Conservation (phyloP, 1,140 invertebrate genomes). For the Calliopsis andreniformis region DNA sequence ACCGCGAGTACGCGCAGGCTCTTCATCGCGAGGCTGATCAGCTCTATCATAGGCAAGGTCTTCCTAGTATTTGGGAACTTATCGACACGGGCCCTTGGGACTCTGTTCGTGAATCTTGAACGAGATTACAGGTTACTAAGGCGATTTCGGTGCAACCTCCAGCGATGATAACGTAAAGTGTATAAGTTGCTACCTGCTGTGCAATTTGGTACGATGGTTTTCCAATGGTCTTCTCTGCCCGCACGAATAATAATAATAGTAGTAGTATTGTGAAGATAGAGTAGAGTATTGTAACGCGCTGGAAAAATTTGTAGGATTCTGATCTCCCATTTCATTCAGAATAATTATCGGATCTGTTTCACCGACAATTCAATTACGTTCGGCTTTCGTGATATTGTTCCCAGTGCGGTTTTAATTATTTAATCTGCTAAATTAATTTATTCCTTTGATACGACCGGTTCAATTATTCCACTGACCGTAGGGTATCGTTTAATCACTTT, state of each 20-base stretch:
- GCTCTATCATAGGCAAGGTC: conserved; percentile 60
- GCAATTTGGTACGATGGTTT: too few species aligned
- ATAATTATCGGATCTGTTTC: conserved; percentile 16
- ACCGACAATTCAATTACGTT: neutral
- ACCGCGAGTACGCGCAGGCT: conserved; percentile 60
- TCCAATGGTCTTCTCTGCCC: too few species aligned
- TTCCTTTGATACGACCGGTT: neutral
- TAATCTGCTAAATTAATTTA: conserved; percentile 25
- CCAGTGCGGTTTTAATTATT: conserved; percentile 14
- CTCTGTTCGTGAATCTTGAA: neutral
- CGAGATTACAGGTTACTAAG: neutral
- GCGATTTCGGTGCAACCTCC: too few species aligned
- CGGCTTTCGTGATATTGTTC: neutral
- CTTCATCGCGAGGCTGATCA: conserved; percentile 71
- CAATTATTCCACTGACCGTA: neutral
- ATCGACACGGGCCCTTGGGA: neutral
- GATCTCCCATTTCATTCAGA: too few species aligned
- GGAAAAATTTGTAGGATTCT: neutral
- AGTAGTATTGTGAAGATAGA: too few species aligned
- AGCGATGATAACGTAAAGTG: too few species aligned
- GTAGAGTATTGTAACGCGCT: too few species aligned
- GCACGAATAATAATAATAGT: too few species aligned
- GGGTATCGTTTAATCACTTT: conserved; percentile 20
- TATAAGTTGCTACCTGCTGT: too few species aligned
- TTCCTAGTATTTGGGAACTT: neutral